Conservation (phyloP, 2,113 vertebrate species). For the Arothron firmamentum region DNA sequence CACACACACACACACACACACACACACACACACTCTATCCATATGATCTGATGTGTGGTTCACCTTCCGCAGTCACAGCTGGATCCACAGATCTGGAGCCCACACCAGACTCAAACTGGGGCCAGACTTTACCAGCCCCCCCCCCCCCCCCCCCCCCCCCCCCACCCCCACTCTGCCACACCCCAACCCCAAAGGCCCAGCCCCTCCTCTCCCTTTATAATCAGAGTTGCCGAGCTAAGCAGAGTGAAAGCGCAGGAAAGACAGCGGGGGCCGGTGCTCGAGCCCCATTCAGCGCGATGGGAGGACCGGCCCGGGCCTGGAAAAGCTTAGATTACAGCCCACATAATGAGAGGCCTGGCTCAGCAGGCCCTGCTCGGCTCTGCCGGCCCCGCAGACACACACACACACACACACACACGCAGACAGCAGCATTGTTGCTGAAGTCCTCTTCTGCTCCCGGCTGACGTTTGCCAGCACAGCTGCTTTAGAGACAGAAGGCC, state of each 20-base stretch:
- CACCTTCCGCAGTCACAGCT: no score
- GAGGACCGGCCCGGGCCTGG: conserved; percentile 54
- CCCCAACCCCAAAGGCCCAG: conserved; percentile 37
- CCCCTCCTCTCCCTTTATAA: conserved; percentile 54
- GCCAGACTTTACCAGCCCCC: no score
- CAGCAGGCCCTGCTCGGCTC: conserved; percentile 64
- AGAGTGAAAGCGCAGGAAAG: conserved; percentile 73
- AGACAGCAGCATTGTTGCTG: conserved; percentile 55
- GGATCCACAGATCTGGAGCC: conserved; percentile 12
- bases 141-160: conserved; percentile 15
- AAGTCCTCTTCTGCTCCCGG: conserved; percentile 60
- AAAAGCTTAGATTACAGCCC: conserved; percentile 72
- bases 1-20: neutral
- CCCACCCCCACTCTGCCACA: conserved; percentile 32
- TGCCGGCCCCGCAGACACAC: conserved; percentile 21
- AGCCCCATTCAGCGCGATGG: conserved; percentile 61
- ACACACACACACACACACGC: conserved; percentile 19
- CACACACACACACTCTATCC: neutral
- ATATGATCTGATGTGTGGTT: no score
- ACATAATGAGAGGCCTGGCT: conserved; percentile 75
- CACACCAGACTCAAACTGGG: neutral
- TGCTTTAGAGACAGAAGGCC: conserved; percentile 51
- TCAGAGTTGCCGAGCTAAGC: conserved; percentile 73
- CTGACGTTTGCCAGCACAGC: conserved; percentile 56
- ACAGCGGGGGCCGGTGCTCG: conserved; percentile 53